Conservation (phyloP, 2,888 invertebrate species). For the Zele albiditarsus region DNA sequence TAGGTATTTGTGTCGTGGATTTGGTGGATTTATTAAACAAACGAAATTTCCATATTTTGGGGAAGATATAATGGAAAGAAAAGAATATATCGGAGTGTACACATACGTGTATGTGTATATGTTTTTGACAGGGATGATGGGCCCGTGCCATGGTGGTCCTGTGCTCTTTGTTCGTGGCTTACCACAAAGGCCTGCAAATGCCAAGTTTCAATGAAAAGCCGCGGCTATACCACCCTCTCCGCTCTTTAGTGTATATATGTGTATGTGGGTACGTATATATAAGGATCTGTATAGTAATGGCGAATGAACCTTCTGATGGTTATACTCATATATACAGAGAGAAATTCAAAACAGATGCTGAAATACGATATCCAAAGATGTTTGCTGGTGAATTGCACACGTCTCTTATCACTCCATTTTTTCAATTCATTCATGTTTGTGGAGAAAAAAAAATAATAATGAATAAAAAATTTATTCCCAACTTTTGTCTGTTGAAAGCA, state of each 20-base stretch:
- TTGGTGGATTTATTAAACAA: slow-evolving; percentile 18
- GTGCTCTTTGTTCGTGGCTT: slow-evolving; percentile 66
- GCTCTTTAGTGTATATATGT: slow-evolving; percentile 2
- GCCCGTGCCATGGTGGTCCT: slow-evolving; percentile 39
- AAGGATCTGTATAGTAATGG: slow-evolving; percentile 24
- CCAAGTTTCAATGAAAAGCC: slow-evolving; percentile 68
- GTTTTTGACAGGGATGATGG: slow-evolving; percentile 16
- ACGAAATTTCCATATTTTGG: slow-evolving; percentile 37
- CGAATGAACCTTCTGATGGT: slow-evolving; percentile 36
- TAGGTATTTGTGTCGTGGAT: slow-evolving; percentile 13
- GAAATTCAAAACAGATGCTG: slow-evolving; percentile 68
- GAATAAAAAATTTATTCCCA: background rate
- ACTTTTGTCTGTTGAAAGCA: background rate
- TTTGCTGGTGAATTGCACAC: slow-evolving; percentile 47
- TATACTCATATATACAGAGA: slow-evolving; percentile 5
- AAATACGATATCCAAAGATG: slow-evolving; percentile 66
- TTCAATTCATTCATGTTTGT: background rate
- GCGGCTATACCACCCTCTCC: slow-evolving; percentile 50
- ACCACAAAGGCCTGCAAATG: slow-evolving; percentile 71
- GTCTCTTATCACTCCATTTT: slow-evolving; percentile 49
- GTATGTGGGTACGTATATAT: slow-evolving; percentile 6
- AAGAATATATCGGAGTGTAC: slow-evolving; percentile 19
- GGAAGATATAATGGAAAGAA: slow-evolving; percentile 19
- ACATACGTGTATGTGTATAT: slow-evolving; percentile 9
- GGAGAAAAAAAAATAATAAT: too few species aligned